Conservation (phyloP, 2,888 invertebrate species). For the Ochropacha duplaris region DNA sequence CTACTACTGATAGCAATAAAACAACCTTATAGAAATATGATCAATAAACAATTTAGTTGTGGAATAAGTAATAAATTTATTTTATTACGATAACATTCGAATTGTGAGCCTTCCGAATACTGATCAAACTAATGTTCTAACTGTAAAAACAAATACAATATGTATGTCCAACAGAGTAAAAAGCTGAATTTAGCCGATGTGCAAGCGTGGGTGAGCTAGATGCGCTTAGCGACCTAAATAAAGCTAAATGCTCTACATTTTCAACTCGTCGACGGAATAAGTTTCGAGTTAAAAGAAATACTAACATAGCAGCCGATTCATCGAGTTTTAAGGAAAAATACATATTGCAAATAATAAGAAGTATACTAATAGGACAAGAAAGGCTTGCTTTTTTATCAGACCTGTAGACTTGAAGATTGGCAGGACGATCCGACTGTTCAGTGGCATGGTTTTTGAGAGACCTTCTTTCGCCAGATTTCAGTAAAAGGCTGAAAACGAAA, state of each 20-base stretch:
- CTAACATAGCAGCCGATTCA: slow-evolving; percentile 32
- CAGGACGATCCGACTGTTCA: not conserved
- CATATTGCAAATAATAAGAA: not conserved
- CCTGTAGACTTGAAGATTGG: not conserved
- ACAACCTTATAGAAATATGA: not conserved
- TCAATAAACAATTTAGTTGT: not conserved
- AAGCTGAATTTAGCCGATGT: slow-evolving; percentile 48
- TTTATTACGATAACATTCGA: too few species aligned
- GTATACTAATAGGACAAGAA: not conserved
- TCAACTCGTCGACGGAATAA: slow-evolving; percentile 39
- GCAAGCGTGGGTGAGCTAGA: slow-evolving; percentile 57
- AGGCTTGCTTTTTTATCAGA: not conserved
- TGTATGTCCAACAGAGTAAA: slow-evolving; percentile 23
- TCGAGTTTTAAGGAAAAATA: slow-evolving; percentile 3
- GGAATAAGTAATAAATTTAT: not conserved
- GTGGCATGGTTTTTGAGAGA: not conserved
- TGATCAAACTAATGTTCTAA: not conserved
- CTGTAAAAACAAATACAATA: not conserved
- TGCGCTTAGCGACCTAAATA: slow-evolving; percentile 66
- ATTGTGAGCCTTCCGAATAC: not conserved
- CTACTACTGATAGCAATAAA: too few species aligned
- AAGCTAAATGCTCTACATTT: slow-evolving; percentile 54
- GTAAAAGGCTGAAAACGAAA: slow-evolving; percentile 1
- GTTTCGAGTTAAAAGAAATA: slow-evolving; percentile 43
- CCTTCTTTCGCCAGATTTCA: not conserved